Conservation (phyloP, 2,113 vertebrate genomes). For the Alces alces region DNA sequence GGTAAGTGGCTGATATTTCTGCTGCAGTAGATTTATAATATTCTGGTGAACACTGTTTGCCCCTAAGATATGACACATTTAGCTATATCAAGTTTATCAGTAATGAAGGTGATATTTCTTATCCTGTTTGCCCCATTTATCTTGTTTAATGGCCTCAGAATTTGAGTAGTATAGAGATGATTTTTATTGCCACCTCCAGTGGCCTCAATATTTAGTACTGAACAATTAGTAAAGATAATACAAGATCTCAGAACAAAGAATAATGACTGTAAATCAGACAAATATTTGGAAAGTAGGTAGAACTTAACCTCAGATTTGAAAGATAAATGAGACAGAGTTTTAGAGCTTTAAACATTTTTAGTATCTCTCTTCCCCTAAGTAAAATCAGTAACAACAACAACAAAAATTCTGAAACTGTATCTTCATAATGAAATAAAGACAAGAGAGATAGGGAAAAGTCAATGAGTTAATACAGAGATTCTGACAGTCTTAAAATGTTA, state of each 20-base stretch:
- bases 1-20: neutral
- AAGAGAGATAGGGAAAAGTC: neutral
- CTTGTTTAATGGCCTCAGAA: neutral
- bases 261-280: neutral
- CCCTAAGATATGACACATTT: neutral
- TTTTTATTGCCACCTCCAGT: neutral
- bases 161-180: neutral
- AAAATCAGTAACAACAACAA: neutral
- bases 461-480: neutral
- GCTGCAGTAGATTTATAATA: neutral
- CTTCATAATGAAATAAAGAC: neutral
- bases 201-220: neutral
- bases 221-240: neutral
- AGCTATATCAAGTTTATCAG: neutral
- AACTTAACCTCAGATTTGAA: neutral
- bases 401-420: neutral
- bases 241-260: neutral
- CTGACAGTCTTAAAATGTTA: neutral
- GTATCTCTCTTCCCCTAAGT: neutral
- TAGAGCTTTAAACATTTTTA: neutral
- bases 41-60: neutral
- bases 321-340: neutral
- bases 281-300: neutral
- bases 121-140: neutral
- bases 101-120: neutral